These are phyloP conservation scores for Trematomus loennbergii DNA, from an alignment of 2,113 vertebrate species.

Conservation along the genomic window DNA sequence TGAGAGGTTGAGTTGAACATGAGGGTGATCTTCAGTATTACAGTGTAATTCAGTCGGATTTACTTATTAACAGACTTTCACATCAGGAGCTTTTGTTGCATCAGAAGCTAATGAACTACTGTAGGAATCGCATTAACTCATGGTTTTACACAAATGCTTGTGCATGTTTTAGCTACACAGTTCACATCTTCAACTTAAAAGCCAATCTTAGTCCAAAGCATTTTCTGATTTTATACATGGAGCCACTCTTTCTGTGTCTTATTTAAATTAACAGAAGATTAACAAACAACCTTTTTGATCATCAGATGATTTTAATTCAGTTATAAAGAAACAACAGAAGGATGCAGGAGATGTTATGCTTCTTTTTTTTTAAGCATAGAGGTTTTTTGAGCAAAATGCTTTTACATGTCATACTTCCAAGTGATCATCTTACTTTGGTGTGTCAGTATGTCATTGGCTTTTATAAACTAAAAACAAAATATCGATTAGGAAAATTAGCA, in stretches of 20 bases:
- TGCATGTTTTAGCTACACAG: neutral
- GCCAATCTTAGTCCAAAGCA: neutral
- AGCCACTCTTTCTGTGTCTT: neutral
- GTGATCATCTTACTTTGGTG: neutral
- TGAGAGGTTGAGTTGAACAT: constrained; percentile 19
- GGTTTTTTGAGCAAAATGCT: neutral
- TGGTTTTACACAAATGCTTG: constrained; percentile 18
- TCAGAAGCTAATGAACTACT: constrained; percentile 18
- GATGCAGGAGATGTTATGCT: too few species aligned
- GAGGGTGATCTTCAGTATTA: constrained; percentile 24
- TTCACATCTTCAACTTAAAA: neutral
- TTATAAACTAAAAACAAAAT: neutral
- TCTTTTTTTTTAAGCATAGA: neutral
- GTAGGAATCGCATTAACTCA: neutral
- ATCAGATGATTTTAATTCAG: neutral
- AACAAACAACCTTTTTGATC: neutral
- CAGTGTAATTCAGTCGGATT: constrained; percentile 30
- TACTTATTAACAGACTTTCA: constrained; percentile 33
- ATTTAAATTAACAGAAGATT: neutral
- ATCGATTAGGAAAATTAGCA: neutral
- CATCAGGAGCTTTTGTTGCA: neutral
- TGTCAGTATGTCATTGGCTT: neutral
- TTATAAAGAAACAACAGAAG: neutral
- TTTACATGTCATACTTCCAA: neutral
- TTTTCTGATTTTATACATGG: neutral